These are phyloP conservation scores for Dreissena polymorpha DNA, from an alignment of 1,140 invertebrate species.

Conservation along the genomic window DNA sequence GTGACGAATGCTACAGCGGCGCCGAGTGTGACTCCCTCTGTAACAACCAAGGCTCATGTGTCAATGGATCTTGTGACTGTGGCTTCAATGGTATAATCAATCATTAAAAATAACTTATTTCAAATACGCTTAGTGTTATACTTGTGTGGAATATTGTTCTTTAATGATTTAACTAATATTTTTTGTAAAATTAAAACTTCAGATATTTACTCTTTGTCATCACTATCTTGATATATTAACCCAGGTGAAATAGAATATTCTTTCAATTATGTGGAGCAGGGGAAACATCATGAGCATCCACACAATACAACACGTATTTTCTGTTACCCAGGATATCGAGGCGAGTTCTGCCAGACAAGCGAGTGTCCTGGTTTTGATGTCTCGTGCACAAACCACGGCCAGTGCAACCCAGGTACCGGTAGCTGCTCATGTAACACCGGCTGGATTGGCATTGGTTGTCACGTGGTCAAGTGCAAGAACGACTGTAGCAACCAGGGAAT, in stretches of 20 bases:
- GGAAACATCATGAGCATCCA: no score
- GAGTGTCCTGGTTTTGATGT: conserved; percentile 59
- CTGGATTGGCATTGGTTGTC: conserved; percentile 63
- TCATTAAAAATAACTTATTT: no score
- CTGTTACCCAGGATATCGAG: conserved; percentile 17
- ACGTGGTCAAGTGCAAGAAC: conserved; percentile 58
- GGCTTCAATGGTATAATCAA: conserved; percentile 50
- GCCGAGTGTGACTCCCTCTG: conserved; percentile 56
- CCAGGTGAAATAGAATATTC: no score
- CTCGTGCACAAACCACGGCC: conserved; percentile 58
- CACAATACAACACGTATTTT: no score
- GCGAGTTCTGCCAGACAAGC: conserved; percentile 53
- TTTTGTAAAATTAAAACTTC: no score
- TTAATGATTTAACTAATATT: no score
- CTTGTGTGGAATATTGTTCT: no score
- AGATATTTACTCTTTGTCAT: no score
- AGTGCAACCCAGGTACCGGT: conserved; percentile 50
- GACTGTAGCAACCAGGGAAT: conserved; percentile 62
- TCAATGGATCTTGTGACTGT: conserved; percentile 58
- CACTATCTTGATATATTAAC: no score
- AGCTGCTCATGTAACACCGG: conserved; percentile 62
- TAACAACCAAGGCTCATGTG: conserved; percentile 54
- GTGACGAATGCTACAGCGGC: conserved; percentile 59
- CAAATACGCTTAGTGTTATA: no score
- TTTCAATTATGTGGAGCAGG: no score